A percentile compares a stretch with the other conserved stretches of the same genome.
Evolutionary conservation across 1,140 invertebrate species (phyloP).

Genomic region (Orius insidiosus): DNA sequence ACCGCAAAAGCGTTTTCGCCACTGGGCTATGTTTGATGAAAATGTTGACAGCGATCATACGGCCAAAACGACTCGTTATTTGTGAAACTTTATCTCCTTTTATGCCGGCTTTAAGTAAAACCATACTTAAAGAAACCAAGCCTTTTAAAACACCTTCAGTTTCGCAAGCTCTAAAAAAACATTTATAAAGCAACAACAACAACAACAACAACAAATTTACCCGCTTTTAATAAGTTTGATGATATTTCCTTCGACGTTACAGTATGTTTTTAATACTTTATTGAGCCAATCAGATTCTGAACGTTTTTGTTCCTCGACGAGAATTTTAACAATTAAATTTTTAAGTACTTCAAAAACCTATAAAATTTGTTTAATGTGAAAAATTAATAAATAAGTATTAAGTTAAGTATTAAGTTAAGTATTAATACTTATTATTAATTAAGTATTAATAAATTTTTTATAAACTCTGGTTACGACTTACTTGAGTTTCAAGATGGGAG

Average conservation of each 20-base stretch:
- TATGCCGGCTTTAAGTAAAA: constrained; percentile 27
- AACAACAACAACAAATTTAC: constrained; percentile 23
- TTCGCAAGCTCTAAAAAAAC: constrained; percentile 29
- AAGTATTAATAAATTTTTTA: neutral
- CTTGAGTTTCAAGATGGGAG: constrained; percentile 30
- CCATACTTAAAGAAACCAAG: constrained; percentile 33
- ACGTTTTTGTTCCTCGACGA: constrained; percentile 29
- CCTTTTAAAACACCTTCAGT: constrained; percentile 33
- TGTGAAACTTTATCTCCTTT: constrained; percentile 23
- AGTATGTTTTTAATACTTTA: constrained; percentile 24
- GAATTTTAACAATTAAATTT: constrained; percentile 25
- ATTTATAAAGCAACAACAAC: neutral
- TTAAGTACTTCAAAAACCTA: constrained; percentile 32
- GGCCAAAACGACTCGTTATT: constrained; percentile 28
- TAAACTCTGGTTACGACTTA: constrained; percentile 17
- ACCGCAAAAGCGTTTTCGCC: constrained; percentile 27
- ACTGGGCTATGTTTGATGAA: constrained; percentile 30
- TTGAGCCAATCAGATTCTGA: constrained; percentile 33
- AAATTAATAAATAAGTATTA: constrained; percentile 3
- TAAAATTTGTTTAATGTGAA: constrained; percentile 2
- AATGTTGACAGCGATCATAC: constrained; percentile 31
- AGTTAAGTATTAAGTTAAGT: neutral
- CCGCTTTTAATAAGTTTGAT: constrained; percentile 30
- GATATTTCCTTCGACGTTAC: constrained; percentile 28
- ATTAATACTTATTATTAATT: neutral